phyloP scores from a whole-genome alignment of 2,797 vertebrate genomes.

The Gallinago solitaria region DNA sequence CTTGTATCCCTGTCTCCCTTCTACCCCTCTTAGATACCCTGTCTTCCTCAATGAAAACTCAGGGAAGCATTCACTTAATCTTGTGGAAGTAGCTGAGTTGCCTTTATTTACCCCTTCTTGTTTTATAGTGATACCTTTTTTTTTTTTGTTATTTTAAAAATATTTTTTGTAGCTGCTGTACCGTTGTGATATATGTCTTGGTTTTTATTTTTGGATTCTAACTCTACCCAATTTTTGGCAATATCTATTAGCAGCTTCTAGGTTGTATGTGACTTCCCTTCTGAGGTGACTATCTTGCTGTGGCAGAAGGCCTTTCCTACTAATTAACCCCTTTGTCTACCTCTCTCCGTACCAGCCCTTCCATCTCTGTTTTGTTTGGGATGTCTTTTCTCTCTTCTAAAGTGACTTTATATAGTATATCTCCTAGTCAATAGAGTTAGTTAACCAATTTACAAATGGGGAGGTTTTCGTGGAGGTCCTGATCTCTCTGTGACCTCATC shows the following conservation, averaged over 20 bases:
- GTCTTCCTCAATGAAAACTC: background rate
- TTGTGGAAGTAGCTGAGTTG: background rate
- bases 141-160: background rate
- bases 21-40: background rate
- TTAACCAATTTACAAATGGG: background rate
- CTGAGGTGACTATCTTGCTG: background rate
- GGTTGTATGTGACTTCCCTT: background rate
- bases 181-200: background rate
- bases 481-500: background rate
- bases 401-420: background rate
- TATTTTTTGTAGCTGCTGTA: background rate
- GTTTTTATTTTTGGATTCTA: background rate
- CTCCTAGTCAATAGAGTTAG: background rate
- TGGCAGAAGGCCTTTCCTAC: background rate
- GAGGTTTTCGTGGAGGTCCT: background rate
- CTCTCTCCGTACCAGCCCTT: background rate
- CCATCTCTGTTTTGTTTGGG: background rate
- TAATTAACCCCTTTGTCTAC: background rate
- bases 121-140: background rate
- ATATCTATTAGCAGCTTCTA: background rate
- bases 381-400: background rate
- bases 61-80: background rate
- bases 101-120: background rate
- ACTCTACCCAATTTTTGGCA: background rate
- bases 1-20: background rate